These are phyloP conservation scores for Catocala nupta DNA, from an alignment of 2,888 invertebrate species.

Conservation along the genomic window DNA sequence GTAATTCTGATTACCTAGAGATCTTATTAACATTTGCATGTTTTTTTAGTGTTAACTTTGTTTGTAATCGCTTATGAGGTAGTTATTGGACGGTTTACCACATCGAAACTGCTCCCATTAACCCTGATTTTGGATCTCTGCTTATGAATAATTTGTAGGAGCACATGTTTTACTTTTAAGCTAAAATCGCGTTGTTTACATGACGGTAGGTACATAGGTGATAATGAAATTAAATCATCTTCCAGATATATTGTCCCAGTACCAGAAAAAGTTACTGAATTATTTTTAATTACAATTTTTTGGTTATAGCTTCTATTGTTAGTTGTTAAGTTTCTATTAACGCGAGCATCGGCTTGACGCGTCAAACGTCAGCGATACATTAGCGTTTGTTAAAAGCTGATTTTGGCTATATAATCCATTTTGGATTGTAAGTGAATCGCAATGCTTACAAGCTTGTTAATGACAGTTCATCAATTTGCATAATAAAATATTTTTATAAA, in stretches of 20 bases:
- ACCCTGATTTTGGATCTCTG: constrained; percentile 66
- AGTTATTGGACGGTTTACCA: constrained; percentile 46
- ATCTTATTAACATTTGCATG: constrained; percentile 45
- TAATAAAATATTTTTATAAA: constrained; percentile 33
- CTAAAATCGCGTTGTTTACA: constrained; percentile 28
- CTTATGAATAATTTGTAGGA: constrained; percentile 58
- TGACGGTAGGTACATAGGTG: constrained; percentile 22
- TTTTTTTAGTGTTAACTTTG: constrained; percentile 50
- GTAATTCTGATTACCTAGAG: constrained; percentile 53
- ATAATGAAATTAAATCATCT: constrained; percentile 15
- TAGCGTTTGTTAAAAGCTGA: constrained; percentile 25
- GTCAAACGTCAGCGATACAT: constrained; percentile 17
- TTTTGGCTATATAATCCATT: constrained; percentile 18
- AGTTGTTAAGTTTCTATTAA: constrained; percentile 37
- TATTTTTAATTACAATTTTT: constrained; percentile 19
- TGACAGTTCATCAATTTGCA: constrained; percentile 23
- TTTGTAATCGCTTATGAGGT: constrained; percentile 53
- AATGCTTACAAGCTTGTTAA: constrained; percentile 33
- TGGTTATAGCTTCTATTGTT: constrained; percentile 29
- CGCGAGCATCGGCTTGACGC: constrained; percentile 27
- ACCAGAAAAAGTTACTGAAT: constrained; percentile 26
- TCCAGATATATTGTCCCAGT: constrained; percentile 23
- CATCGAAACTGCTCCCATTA: constrained; percentile 45
- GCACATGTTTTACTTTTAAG: constrained; percentile 53
- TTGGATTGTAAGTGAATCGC: constrained; percentile 17